Percentiles rank a stretch among this genome's conserved stretches.
These are phyloP conservation scores for Laothoe populi DNA, from an alignment of 2,888 invertebrate species.

Conservation along the genomic window DNA sequence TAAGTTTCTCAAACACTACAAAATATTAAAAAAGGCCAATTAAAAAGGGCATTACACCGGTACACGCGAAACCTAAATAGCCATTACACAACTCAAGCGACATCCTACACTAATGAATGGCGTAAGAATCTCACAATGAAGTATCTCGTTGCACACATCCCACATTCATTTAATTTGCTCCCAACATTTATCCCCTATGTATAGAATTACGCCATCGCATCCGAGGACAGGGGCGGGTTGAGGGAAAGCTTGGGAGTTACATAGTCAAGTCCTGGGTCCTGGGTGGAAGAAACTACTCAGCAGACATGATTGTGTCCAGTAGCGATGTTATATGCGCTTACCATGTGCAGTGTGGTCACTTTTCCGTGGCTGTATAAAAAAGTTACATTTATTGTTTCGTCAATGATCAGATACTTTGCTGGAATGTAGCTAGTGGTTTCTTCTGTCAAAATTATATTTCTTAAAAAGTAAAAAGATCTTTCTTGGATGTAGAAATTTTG, in stretches of 20 bases:
- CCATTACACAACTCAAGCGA: slow-evolving; percentile 15
- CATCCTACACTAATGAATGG: slow-evolving; percentile 18
- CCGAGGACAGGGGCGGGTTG: neutral
- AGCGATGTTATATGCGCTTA: too few species aligned
- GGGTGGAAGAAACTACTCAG: too few species aligned
- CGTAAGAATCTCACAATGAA: slow-evolving; percentile 9
- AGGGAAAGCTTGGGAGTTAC: neutral
- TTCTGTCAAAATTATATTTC: too few species aligned
- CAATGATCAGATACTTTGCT: too few species aligned
- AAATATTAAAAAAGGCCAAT: neutral
- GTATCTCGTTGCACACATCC: slow-evolving; percentile 20
- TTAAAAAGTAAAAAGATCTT: too few species aligned
- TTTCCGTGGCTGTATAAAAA: too few species aligned
- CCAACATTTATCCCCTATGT: slow-evolving; percentile 8
- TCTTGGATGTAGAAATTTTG: too few species aligned
- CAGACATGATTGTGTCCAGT: too few species aligned
- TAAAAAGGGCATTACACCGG: neutral
- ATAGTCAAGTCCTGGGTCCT: too few species aligned
- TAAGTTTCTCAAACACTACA: neutral
- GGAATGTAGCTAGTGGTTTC: too few species aligned
- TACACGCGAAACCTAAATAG: slow-evolving; percentile 1
- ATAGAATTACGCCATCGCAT: slow-evolving; percentile 20
- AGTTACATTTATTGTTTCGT: too few species aligned
- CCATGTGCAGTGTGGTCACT: too few species aligned
- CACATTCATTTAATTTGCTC: slow-evolving; percentile 9